These are phyloP conservation scores for Neodiprion lecontei DNA, from an alignment of 1,140 invertebrate genomes.

Conservation along the genomic window DNA sequence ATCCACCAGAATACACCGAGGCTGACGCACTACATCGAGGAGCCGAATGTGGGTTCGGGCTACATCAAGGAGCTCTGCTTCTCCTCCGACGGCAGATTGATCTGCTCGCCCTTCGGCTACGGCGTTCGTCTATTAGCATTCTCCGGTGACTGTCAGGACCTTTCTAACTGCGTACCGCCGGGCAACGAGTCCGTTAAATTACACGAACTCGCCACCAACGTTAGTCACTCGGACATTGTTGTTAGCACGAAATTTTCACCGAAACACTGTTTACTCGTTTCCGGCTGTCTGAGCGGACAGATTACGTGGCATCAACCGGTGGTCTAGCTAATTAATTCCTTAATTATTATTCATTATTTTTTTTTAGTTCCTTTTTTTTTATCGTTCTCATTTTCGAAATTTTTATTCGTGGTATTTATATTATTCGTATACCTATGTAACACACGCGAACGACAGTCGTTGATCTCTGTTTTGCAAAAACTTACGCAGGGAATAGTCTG, in stretches of 20 bases:
- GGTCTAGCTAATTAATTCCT: slow-evolving; percentile 55
- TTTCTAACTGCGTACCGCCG: slow-evolving; percentile 72
- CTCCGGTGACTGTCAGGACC: slow-evolving; percentile 77
- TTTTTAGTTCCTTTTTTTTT: no score
- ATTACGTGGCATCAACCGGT: slow-evolving; percentile 90
- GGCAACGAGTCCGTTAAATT: slow-evolving; percentile 61
- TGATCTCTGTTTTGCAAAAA: no score
- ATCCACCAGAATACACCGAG: slow-evolving; percentile 79
- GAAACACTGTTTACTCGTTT: slow-evolving; percentile 82
- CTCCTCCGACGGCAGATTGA: slow-evolving; percentile 84
- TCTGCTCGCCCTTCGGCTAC: slow-evolving; percentile 88
- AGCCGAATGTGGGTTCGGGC: slow-evolving; percentile 86
- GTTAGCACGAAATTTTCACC: slow-evolving; percentile 92
- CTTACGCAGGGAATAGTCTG: no score
- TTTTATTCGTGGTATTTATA: slow-evolving; percentile 8
- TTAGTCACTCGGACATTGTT: slow-evolving; percentile 84
- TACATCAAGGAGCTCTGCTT: slow-evolving; percentile 91
- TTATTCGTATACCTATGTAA: no score
- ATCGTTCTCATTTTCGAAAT: no score
- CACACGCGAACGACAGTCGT: no score
- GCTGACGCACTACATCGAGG: slow-evolving; percentile 84
- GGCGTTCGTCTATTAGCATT: slow-evolving; percentile 86
- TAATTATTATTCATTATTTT: no score
- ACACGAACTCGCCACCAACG: slow-evolving; percentile 72
- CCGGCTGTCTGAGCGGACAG: slow-evolving; percentile 86